Conservation (phyloP, 2,797 vertebrate species). For the Crocidura indochinensis region DNA sequence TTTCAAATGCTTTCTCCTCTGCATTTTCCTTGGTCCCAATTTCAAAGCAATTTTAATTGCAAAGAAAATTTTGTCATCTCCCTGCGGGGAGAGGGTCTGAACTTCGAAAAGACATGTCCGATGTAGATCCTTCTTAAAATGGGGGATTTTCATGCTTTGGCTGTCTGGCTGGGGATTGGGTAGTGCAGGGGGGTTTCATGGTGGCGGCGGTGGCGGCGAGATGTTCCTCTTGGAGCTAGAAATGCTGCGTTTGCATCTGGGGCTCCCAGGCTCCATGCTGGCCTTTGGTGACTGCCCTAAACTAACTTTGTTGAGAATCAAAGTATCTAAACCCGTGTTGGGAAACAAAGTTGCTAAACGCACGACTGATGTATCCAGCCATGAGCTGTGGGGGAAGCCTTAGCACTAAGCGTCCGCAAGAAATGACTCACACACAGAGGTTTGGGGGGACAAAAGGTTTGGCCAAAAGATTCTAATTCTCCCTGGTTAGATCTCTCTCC, state of each 20-base stretch:
- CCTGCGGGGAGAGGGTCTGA: slow-evolving; percentile 87
- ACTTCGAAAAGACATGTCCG: slow-evolving; percentile 87
- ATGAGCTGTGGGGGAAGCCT: too few species aligned
- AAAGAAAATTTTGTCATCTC: slow-evolving; percentile 90
- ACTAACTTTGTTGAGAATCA: too few species aligned
- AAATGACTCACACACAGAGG: too few species aligned
- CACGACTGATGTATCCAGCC: too few species aligned
- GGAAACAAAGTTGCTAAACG: too few species aligned
- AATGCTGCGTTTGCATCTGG: neutral
- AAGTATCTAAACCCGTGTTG: too few species aligned
- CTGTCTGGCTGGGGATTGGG: slow-evolving; percentile 70
- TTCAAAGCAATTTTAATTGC: slow-evolving; percentile 93
- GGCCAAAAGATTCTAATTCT: too few species aligned
- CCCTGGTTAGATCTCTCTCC: too few species aligned
- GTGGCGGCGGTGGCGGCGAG: neutral
- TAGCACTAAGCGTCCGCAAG: too few species aligned
- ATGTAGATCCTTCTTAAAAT: slow-evolving; percentile 88
- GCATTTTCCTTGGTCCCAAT: slow-evolving; percentile 90
- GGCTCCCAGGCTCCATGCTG: neutral
- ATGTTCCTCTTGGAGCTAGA: neutral
- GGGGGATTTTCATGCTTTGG: slow-evolving; percentile 88
- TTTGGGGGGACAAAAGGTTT: too few species aligned
- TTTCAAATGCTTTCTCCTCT: slow-evolving; percentile 86
- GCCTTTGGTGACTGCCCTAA: neutral
- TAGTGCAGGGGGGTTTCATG: neutral